Evolutionary conservation across 2,888 invertebrate genomes (phyloP).

Genomic region (Meghimatium bilineatum): DNA sequence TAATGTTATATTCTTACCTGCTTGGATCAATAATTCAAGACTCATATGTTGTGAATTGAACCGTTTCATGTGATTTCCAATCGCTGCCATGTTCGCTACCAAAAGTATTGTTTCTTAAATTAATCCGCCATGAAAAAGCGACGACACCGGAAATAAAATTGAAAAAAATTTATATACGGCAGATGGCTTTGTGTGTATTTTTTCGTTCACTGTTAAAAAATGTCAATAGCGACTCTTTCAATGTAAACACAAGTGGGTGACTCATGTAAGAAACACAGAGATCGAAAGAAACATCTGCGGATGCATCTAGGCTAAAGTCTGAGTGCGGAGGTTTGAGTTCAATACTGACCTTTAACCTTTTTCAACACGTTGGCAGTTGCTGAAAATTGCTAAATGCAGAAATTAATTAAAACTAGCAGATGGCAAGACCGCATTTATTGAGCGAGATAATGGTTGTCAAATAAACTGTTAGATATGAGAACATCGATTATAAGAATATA

Average conservation of each 20-base stretch:
- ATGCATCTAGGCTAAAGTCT: neutral
- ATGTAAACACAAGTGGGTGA: too few relatives aligned
- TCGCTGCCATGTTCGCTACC: conserved; percentile 55
- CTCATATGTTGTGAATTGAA: conserved; percentile 53
- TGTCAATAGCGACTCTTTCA: too few relatives aligned
- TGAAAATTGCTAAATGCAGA: neutral
- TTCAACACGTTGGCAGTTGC: conserved; percentile 29
- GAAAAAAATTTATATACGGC: conserved; percentile 33
- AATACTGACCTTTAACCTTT: conserved; percentile 44
- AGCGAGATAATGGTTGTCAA: too few relatives aligned
- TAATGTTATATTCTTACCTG: conserved; percentile 59
- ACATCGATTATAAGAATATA: too few relatives aligned
- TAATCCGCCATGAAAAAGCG: conserved; percentile 53
- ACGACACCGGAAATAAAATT: conserved; percentile 53
- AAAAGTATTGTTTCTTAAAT: conserved; percentile 50
- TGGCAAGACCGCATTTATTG: too few relatives aligned
- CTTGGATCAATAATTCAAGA: conserved; percentile 66
- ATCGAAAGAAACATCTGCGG: neutral
- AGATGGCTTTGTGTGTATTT: too few relatives aligned
- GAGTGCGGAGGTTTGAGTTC: conserved; percentile 25
- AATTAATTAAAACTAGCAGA: too few relatives aligned
- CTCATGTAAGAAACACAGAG: too few relatives aligned
- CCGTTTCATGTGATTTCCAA: conserved; percentile 44
- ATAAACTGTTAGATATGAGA: too few relatives aligned
- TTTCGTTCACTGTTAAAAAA: too few relatives aligned